Conservation (phyloP, 2,888 invertebrate genomes). For the Lucinisca nassula region DNA sequence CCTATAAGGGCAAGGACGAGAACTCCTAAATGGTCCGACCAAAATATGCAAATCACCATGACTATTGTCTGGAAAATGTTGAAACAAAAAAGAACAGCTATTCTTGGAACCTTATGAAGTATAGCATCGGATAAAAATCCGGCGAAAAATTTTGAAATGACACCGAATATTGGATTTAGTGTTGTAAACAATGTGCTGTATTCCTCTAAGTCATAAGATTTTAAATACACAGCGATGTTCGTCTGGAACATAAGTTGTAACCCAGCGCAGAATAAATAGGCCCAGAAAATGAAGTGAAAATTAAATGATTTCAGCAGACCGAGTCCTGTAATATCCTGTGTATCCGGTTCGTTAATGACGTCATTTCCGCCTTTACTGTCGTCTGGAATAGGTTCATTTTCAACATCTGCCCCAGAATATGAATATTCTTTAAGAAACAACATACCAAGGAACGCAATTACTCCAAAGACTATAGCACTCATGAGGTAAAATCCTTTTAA, state of each 20-base stretch:
- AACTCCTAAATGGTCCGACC: constrained; percentile 70
- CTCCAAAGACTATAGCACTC: constrained; percentile 71
- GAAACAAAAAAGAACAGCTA: constrained; percentile 71
- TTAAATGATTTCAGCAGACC: constrained; percentile 72
- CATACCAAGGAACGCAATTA: constrained; percentile 71
- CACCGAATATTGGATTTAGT: constrained; percentile 76
- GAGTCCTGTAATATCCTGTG: constrained; percentile 71
- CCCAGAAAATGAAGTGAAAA: constrained; percentile 80
- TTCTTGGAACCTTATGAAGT: constrained; percentile 75
- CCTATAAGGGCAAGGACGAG: constrained; percentile 72
- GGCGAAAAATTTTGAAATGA: constrained; percentile 75
- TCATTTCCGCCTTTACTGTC: constrained; percentile 13
- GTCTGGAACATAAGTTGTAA: constrained; percentile 79
- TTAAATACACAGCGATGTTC: constrained; percentile 79
- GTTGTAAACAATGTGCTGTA: constrained; percentile 78
- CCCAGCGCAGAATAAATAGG: constrained; percentile 78
- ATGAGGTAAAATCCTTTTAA: constrained; percentile 79
- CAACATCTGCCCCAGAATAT: not conserved
- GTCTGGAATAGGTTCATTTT: not conserved
- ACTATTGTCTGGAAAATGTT: constrained; percentile 76
- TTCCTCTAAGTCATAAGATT: constrained; percentile 75
- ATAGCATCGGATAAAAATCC: constrained; percentile 78
- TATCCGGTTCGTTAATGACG: constrained; percentile 20
- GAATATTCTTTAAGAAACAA: constrained; percentile 65
- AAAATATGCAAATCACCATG: constrained; percentile 75